Conservation (phyloP, 1,140 invertebrate genomes). For the Stegodyphus mimosarum region DNA sequence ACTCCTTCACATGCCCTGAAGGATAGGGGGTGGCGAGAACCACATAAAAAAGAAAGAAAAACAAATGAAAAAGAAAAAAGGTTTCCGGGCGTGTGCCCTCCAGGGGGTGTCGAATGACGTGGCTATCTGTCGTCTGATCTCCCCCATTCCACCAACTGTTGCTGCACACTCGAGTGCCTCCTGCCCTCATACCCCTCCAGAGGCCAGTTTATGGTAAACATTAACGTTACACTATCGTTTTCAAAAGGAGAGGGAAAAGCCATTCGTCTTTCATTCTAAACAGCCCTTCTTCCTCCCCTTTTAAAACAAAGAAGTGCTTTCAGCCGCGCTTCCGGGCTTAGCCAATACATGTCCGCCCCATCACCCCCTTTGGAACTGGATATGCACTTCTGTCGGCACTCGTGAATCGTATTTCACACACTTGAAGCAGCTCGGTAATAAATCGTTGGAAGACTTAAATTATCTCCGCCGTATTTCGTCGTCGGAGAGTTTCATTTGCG, state of each 20-base stretch:
- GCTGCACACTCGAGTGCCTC: slow-evolving; percentile 34
- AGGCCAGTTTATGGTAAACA: slow-evolving; percentile 55
- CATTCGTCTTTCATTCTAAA: slow-evolving; percentile 2
- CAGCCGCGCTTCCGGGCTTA: slow-evolving; percentile 19
- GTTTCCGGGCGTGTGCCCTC: slow-evolving; percentile 50
- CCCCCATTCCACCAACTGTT: slow-evolving; percentile 41
- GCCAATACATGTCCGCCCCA: background rate
- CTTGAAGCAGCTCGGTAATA: too few species aligned
- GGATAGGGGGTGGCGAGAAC: background rate
- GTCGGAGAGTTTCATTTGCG: too few species aligned
- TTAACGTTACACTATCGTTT: slow-evolving; percentile 57
- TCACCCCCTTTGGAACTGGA: too few species aligned
- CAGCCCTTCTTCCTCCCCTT: slow-evolving; percentile 10
- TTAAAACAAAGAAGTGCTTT: slow-evolving; percentile 35
- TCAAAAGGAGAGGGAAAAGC: slow-evolving; percentile 6
- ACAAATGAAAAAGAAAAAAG: background rate
- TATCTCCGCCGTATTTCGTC: too few species aligned
- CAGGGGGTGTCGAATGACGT: background rate
- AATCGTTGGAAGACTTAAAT: too few species aligned
- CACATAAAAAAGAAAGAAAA: slow-evolving; percentile 13
- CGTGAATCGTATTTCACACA: too few species aligned
- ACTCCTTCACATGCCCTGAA: background rate
- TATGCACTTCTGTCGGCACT: slow-evolving; percentile 10
- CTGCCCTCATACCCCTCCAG: background rate
- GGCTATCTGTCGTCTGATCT: slow-evolving; percentile 39